A percentile compares a stretch with the other conserved stretches of the same genome.
Conservation (phyloP, 2,797 vertebrate species). For the Manis crassicaudata region DNA sequence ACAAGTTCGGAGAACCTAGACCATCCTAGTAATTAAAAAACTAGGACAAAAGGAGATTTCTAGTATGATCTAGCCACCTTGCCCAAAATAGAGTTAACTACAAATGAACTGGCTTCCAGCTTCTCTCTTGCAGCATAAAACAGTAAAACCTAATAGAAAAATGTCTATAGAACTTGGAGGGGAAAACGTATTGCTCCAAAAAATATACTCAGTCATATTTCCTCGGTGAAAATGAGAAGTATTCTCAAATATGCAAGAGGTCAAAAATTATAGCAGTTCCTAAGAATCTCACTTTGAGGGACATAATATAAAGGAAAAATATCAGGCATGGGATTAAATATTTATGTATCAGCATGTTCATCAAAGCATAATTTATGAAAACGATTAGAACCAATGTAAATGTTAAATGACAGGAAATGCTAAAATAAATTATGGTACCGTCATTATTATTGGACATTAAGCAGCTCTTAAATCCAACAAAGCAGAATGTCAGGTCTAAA, state of each 20-base stretch:
- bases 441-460: neutral
- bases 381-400: conserved; percentile 5
- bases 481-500: neutral
- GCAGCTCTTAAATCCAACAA: conserved; percentile 48
- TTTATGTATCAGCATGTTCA: neutral
- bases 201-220: neutral
- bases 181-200: conserved; percentile 15
- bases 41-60: neutral
- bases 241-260: neutral
- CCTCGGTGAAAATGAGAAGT: conserved; percentile 26
- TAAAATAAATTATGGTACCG: neutral
- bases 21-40: neutral
- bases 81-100: neutral
- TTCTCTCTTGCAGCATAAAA: neutral
- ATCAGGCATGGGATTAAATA: conserved; percentile 9
- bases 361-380: conserved; percentile 28
- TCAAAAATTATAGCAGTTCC: neutral
- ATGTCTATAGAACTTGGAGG: neutral
- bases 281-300: neutral
- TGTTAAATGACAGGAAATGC: conserved; percentile 22
- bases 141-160: neutral
- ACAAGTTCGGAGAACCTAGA: neutral
- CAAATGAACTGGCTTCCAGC: neutral
- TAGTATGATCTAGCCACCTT: neutral
- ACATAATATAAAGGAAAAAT: neutral